Base-by-base conservation (phyloP, 35 echinoderm and acorn worm species). In the Patiria miniata region DNA sequence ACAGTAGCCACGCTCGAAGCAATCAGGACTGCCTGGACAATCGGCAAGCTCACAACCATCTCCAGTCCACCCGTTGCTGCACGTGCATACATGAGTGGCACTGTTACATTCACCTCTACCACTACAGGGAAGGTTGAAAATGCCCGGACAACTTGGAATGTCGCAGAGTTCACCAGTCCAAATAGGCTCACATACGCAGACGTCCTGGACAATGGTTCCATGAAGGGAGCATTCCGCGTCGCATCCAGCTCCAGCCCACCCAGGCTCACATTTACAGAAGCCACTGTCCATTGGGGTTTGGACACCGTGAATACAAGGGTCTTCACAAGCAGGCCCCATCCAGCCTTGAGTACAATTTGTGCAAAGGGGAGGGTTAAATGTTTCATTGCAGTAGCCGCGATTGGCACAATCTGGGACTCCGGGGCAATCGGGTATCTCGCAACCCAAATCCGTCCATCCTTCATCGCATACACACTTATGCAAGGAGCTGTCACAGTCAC, bases 271-370 rank as follows among this genome's bases (percentile, higher is more conserved):
- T 7, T 86, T 79, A 81, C 94, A 97, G 90, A 78, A 82, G 8
- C 94, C 94, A 90, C 94, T 97, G 50, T 97, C 86, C 33, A 85
- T 85, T 77, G 94, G 94, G 8, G 81, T 82, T 78, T 97, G 94
- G 8, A 78, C 54, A 36, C 94, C 94, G 83, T 93, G 2, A 29
- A 86, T 37, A 77, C 94, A 97, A 15, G 94, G 94, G 21, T 97
- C 94, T 86, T 97, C 94, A 93, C 94, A 97, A 5, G 94, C 86
- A 47, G 83, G 86, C 39, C 94, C 94, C 94, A 97, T 97, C 90
- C 91, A 89, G 16, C 90, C 94, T 65, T 77, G 19, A 51, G 44
- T 42, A 79, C 94, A 97, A 57, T 97, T 85, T 16, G 77, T 23
- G 78, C 94, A 97, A 36, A 40, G 52, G 40, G 94, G 94, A 37